A percentile compares a stretch with the other conserved stretches of the same genome.
These are phyloP conservation scores for Lysandra bellargus DNA, from an alignment of 2,888 invertebrate species.

Conservation along the genomic window DNA sequence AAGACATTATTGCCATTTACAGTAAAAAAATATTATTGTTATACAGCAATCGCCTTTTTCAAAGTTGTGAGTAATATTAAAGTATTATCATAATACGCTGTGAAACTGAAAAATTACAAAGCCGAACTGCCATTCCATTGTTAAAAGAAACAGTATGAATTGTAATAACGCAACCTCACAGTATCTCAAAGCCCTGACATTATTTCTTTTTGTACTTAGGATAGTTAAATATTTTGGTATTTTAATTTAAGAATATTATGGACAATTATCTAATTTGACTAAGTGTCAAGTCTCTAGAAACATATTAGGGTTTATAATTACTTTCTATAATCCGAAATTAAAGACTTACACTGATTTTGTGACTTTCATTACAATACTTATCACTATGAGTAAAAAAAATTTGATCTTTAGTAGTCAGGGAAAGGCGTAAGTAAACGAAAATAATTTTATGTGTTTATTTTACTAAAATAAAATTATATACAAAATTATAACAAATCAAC, in stretches of 20 bases:
- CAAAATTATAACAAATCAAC: slow-evolving; percentile 33
- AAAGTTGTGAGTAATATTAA: background rate
- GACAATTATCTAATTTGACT: background rate
- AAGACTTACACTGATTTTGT: background rate
- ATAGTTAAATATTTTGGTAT: slow-evolving; percentile 22
- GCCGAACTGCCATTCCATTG: background rate
- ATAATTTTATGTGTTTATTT: background rate
- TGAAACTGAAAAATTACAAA: background rate
- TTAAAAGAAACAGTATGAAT: background rate
- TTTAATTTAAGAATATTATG: slow-evolving; percentile 13
- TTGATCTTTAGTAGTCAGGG: background rate
- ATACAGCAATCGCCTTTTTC: background rate
- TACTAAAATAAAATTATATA: slow-evolving; percentile 27
- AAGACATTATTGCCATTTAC: background rate
- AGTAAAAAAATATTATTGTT: too few species aligned
- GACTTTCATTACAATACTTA: background rate
- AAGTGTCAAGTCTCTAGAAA: background rate
- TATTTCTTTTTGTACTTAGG: slow-evolving; percentile 17
- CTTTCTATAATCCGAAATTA: background rate
- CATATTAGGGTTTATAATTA: background rate
- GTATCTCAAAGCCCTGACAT: background rate
- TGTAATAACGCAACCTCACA: background rate
- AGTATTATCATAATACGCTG: background rate
- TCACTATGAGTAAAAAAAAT: background rate
- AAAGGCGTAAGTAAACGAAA: background rate